Conservation (phyloP, 1,140 invertebrate species). For the Archivesica marissinica region DNA sequence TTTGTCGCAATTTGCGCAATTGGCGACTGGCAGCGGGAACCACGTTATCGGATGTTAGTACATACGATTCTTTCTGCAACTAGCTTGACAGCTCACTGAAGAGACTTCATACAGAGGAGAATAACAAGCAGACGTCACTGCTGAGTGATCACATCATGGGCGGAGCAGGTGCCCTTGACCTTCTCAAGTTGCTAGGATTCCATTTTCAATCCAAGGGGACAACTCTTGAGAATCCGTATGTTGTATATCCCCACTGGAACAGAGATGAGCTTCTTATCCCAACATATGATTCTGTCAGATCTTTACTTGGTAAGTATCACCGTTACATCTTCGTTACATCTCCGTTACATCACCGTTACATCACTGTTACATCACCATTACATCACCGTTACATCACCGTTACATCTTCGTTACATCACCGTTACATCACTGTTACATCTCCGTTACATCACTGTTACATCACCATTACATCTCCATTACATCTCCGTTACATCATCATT, state of each 20-base stretch:
- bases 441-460: too few species aligned
- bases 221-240: constrained; percentile 72
- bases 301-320: constrained; percentile 71
- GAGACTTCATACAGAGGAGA: constrained; percentile 78
- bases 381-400: too few species aligned
- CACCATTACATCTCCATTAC: too few species aligned
- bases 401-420: too few species aligned
- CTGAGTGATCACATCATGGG: constrained; percentile 66
- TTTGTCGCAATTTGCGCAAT: too few species aligned
- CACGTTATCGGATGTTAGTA: too few species aligned
- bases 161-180: constrained; percentile 68
- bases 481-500: too few species aligned
- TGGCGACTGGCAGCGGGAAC: too few species aligned
- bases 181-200: constrained; percentile 80
- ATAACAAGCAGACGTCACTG: constrained; percentile 71
- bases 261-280: constrained; percentile 79
- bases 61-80: too few species aligned
- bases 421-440: too few species aligned
- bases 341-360: too few species aligned
- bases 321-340: neutral
- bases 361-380: too few species aligned
- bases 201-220: constrained; percentile 80
- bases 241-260: constrained; percentile 82
- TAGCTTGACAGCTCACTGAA: constrained; percentile 81
- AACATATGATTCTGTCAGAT: constrained; percentile 77